Conservation (phyloP, 2,888 invertebrate species). For the Helobdella robusta region DNA sequence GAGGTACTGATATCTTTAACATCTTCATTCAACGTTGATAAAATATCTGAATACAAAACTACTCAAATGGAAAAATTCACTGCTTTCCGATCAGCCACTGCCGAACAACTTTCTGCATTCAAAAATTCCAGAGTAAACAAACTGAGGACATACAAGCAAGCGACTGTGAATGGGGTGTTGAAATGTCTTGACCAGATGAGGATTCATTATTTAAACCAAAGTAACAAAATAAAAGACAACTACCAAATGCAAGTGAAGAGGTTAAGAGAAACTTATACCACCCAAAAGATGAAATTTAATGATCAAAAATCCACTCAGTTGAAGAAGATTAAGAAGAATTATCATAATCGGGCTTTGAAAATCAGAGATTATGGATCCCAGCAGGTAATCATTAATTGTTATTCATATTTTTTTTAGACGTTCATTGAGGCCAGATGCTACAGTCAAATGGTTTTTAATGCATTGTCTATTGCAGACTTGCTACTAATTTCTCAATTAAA, state of each 20-base stretch:
- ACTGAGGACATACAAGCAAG: constrained; percentile 43
- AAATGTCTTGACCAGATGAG: constrained; percentile 61
- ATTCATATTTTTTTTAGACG: too few relatives aligned
- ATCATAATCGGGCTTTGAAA: constrained; percentile 84
- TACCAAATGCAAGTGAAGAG: constrained; percentile 86
- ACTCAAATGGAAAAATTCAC: constrained; percentile 42
- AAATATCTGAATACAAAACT: constrained; percentile 43
- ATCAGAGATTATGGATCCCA: constrained; percentile 88
- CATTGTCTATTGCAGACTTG: too few relatives aligned
- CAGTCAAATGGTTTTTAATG: too few relatives aligned
- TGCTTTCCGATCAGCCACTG: constrained; percentile 43
- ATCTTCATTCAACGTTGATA: constrained; percentile 39
- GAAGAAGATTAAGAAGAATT: constrained; percentile 87
- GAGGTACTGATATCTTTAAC: constrained; percentile 69
- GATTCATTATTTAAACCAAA: constrained; percentile 84
- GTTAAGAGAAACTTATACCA: constrained; percentile 80
- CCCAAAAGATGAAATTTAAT: constrained; percentile 75
- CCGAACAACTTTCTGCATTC: constrained; percentile 41
- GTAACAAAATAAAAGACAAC: constrained; percentile 76
- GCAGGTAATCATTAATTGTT: too few relatives aligned
- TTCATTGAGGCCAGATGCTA: too few relatives aligned
- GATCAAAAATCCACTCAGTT: constrained; percentile 81
- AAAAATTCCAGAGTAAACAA: constrained; percentile 41
- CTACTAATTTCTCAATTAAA: too few relatives aligned
- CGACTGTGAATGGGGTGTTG: constrained; percentile 33